phyloP scores from a whole-genome alignment of 1,140 invertebrate species.

The Drosophila pseudoananassae region DNA sequence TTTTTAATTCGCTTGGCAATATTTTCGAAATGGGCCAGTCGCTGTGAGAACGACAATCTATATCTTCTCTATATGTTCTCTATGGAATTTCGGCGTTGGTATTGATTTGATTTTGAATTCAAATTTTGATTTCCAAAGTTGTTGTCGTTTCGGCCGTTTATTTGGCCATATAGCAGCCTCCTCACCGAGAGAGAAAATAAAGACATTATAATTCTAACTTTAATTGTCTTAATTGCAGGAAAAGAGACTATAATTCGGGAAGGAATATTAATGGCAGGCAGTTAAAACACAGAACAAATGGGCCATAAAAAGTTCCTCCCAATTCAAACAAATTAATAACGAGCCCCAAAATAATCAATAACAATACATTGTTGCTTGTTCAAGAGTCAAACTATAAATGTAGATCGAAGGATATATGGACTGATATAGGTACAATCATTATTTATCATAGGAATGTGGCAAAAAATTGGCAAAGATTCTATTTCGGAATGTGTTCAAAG shows the following conservation, averaged over 20 bases:
- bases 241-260: neutral
- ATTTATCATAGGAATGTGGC: conserved; percentile 1
- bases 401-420: neutral
- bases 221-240: conserved; percentile 3
- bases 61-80: conserved; percentile 7
- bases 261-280: conserved; percentile 2
- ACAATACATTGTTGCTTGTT: neutral
- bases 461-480: neutral
- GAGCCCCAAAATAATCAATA: conserved; percentile 1
- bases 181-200: conserved; percentile 13
- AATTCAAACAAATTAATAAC: conserved; percentile 2
- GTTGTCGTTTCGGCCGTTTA: conserved; percentile 49
- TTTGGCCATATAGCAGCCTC: conserved; percentile 44
- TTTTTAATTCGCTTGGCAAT: conserved; percentile 57
- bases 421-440: neutral
- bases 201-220: conserved; percentile 4
- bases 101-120: conserved; percentile 51
- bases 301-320: neutral
- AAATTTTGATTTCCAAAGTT: conserved; percentile 22
- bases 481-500: neutral
- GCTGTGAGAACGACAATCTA: neutral
- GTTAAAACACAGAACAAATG: neutral
- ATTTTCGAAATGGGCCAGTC: conserved; percentile 24
- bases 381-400: neutral
- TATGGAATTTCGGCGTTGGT: conserved; percentile 11